Evolutionary conservation across 2,797 vertebrate genomes (phyloP).

Genomic region (Saxicola maurus): DNA sequence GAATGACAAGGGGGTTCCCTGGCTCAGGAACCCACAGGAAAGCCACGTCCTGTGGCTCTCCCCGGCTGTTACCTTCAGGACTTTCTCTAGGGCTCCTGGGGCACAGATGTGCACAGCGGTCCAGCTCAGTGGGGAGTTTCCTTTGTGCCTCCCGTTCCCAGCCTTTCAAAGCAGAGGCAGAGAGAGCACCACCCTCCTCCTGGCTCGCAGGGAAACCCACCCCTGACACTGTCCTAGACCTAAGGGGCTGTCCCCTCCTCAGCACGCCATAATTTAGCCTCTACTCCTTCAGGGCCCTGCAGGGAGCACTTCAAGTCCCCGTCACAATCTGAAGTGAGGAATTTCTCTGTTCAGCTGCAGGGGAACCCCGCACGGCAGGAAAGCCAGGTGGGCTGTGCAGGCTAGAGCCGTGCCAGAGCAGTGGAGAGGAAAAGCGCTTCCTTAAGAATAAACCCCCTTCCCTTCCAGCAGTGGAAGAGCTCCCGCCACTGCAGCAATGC

Average conservation of each 20-base stretch:
- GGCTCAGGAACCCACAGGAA: background rate
- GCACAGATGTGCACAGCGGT: background rate
- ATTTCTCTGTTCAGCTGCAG: background rate
- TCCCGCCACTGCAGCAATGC: background rate
- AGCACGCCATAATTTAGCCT: background rate
- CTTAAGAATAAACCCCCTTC: background rate
- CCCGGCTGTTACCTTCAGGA: background rate
- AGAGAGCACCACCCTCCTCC: background rate
- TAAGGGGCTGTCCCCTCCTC: background rate
- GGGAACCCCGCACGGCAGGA: accelerated
- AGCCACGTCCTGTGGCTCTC: accelerated
- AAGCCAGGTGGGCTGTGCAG: too few species aligned
- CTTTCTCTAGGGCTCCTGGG: background rate
- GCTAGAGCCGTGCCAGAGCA: accelerated
- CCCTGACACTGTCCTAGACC: background rate
- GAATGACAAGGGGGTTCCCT: background rate
- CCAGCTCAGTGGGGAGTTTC: background rate
- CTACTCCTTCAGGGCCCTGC: too few species aligned
- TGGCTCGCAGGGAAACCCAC: background rate
- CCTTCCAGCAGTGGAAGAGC: background rate
- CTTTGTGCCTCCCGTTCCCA: accelerated
- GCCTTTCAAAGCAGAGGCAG: background rate
- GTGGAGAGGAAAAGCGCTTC: background rate
- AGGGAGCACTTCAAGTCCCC: background rate
- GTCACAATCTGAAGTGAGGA: background rate